These are phyloP conservation scores for Cremastinae sp. DNA, from an alignment of 2,888 invertebrate genomes.

Conservation along the genomic window DNA sequence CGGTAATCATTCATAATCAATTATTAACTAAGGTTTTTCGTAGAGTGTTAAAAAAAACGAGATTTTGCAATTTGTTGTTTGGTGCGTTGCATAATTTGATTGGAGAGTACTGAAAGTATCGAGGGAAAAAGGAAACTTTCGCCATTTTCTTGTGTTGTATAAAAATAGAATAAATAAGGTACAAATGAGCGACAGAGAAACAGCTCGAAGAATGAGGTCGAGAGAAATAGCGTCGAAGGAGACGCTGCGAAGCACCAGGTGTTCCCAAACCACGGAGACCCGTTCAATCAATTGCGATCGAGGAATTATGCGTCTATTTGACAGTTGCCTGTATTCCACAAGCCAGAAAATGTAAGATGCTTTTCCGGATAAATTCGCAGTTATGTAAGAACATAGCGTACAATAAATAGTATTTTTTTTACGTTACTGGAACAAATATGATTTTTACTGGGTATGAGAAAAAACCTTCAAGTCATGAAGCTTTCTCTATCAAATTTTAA, in stretches of 20 bases:
- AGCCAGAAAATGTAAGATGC: constrained; percentile 20
- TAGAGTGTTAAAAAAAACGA: constrained; percentile 34
- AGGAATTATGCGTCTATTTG: constrained; percentile 46
- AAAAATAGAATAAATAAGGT: not conserved
- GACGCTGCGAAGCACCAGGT: constrained; percentile 70
- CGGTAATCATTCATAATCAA: constrained; percentile 76
- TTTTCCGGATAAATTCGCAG: constrained; percentile 38
- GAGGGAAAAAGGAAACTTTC: constrained; percentile 46
- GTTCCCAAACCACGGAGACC: constrained; percentile 69
- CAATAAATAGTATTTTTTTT: too few species aligned
- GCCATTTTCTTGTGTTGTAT: constrained; percentile 41
- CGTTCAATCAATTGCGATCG: constrained; percentile 73
- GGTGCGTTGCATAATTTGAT: constrained; percentile 22
- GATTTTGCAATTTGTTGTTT: constrained; percentile 21
- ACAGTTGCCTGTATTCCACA: constrained; percentile 4
- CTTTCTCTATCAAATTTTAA: too few species aligned
- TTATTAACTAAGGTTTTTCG: constrained; percentile 73
- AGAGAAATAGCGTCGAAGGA: constrained; percentile 50
- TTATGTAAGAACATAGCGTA: too few species aligned
- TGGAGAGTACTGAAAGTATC: constrained; percentile 34
- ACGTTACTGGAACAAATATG: too few species aligned
- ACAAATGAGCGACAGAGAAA: constrained; percentile 43
- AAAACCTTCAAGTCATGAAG: too few species aligned
- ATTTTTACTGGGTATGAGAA: too few species aligned
- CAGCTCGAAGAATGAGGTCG: constrained; percentile 50